phyloP scores from a whole-genome alignment of 2,797 vertebrate genomes.

The Danionella dracula region DNA sequence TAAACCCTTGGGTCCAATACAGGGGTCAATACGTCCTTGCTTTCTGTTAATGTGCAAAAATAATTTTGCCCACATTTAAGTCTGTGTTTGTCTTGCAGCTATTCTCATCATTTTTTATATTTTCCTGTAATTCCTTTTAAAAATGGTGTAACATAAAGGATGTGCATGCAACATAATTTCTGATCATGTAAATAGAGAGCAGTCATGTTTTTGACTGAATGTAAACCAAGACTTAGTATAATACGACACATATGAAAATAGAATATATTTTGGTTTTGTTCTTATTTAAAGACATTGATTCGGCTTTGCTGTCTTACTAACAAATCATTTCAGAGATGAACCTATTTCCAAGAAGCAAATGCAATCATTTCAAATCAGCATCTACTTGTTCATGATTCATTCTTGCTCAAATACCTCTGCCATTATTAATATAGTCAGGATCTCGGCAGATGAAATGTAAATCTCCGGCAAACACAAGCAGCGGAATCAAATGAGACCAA shows the following conservation, averaged over 20 bases:
- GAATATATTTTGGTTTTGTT: neutral
- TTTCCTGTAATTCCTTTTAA: too few relatives aligned
- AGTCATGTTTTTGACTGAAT: neutral
- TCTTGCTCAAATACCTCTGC: slow-evolving; percentile 51
- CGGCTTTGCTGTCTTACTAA: neutral
- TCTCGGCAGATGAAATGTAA: slow-evolving; percentile 47
- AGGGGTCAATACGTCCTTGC: too few relatives aligned
- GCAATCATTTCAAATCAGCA: slow-evolving; percentile 46
- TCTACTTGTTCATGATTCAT: slow-evolving; percentile 41
- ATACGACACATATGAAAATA: too few relatives aligned
- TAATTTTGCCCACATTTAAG: too few relatives aligned
- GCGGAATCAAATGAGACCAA: slow-evolving; percentile 33
- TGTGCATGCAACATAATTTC: neutral
- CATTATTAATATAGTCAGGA: slow-evolving; percentile 61
- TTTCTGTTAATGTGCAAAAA: too few relatives aligned
- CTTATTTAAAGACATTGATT: slow-evolving; percentile 19
- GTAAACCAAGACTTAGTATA: too few relatives aligned
- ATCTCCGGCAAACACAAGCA: slow-evolving; percentile 37
- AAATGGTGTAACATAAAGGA: neutral
- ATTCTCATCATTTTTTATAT: too few relatives aligned
- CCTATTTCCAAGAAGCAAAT: slow-evolving; percentile 11
- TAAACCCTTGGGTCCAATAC: too few relatives aligned
- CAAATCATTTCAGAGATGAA: slow-evolving; percentile 8
- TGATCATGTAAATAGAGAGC: neutral
- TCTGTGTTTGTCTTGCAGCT: too few relatives aligned